These are phyloP conservation scores for Malaclemys terrapin DNA, from an alignment of 2,113 vertebrate genomes.

Conservation along the genomic window DNA sequence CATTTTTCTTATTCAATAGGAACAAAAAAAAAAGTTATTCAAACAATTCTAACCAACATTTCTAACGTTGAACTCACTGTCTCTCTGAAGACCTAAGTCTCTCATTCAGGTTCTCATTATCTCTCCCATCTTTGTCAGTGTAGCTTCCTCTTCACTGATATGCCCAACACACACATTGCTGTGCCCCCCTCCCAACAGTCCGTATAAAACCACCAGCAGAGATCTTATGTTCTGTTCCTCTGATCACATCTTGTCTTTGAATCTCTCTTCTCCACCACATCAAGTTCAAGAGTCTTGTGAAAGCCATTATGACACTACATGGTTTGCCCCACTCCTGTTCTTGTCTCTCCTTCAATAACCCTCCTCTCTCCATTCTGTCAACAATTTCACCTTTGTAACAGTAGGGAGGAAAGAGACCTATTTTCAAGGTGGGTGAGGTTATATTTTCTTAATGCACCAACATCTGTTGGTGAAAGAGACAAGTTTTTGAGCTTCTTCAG, in stretches of 20 bases:
- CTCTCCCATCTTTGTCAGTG: not conserved
- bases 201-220: not conserved
- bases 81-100: not conserved
- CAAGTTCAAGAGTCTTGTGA: not conserved
- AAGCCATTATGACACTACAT: accelerated
- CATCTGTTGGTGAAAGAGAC: not conserved
- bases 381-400: not conserved
- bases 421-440: not conserved
- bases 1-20: not conserved
- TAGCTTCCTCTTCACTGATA: not conserved
- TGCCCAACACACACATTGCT: not conserved
- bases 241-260: not conserved
- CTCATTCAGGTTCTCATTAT: not conserved
- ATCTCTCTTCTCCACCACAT: not conserved
- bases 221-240: not conserved
- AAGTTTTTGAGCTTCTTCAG: not conserved
- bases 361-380: accelerated
- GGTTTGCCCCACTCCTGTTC: not conserved
- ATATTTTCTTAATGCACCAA: not conserved
- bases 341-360: not conserved
- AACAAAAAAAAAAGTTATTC: not conserved
- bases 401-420: not conserved
- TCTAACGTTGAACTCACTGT: not conserved
- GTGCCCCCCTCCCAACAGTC: not conserved
- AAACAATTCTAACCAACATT: not conserved